Percentiles rank a stretch among this genome's conserved stretches.
Conservation (phyloP, 2,888 invertebrate species). For the Dendrolimus pini region DNA sequence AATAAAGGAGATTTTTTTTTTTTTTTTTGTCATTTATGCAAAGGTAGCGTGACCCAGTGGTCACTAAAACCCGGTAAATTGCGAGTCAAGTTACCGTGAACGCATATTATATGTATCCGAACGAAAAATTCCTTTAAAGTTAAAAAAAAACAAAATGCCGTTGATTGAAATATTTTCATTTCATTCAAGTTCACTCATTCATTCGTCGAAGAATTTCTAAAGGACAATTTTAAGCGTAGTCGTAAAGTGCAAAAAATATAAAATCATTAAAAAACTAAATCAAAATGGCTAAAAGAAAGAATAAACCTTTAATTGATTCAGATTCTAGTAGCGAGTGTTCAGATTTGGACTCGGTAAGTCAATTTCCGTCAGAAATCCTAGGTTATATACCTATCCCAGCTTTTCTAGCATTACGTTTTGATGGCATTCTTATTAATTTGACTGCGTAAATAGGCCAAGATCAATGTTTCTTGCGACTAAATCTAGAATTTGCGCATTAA, state of each 20-base stretch:
- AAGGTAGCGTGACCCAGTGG: too few species aligned
- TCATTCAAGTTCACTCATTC: conserved; percentile 18
- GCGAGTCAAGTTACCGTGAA: not conserved
- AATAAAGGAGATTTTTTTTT: too few species aligned
- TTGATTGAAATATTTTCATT: not conserved
- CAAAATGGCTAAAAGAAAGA: conserved; percentile 89
- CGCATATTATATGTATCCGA: not conserved
- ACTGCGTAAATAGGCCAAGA: conserved; percentile 63
- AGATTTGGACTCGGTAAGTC: conserved; percentile 89
- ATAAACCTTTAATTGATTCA: conserved; percentile 88
- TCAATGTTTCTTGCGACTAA: conserved; percentile 48
- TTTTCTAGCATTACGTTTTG: conserved; percentile 21
- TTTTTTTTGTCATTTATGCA: too few species aligned
- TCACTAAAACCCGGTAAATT: too few species aligned
- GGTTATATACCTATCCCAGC: conserved; percentile 36
- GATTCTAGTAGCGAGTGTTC: conserved; percentile 89
- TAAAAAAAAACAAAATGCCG: not conserved
- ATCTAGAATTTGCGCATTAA: conserved; percentile 38
- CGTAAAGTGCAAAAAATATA: not conserved
- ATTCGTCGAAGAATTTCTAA: conserved; percentile 27
- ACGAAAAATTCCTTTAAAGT: not conserved
- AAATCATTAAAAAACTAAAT: conserved; percentile 10
- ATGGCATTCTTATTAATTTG: conserved; percentile 54
- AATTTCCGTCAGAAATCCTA: conserved; percentile 26
- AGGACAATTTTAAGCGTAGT: conserved; percentile 12